These are phyloP conservation scores for Drosophila rellima DNA, from an alignment of 2,888 invertebrate genomes.

Conservation along the genomic window DNA sequence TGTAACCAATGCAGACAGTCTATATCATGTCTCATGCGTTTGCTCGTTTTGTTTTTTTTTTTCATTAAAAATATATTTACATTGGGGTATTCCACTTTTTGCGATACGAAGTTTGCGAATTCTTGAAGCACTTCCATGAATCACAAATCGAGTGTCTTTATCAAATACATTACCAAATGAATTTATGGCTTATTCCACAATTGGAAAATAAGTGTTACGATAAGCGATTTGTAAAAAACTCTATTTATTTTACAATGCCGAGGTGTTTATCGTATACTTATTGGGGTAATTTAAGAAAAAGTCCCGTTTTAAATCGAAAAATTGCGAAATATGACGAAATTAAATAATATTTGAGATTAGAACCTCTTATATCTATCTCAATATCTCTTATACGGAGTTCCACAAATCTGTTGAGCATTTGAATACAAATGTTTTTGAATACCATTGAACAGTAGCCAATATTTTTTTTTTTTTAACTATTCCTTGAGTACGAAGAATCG, in stretches of 20 bases:
- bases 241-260: slow-evolving; percentile 11
- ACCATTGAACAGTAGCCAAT: background rate
- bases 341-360: background rate
- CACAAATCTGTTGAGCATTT: background rate
- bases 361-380: too few species aligned
- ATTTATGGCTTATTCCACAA: slow-evolving; percentile 30
- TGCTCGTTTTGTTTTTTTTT: background rate
- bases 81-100: background rate
- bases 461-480: too few species aligned
- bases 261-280: background rate
- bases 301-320: background rate
- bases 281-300: slow-evolving; percentile 3
- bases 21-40: background rate
- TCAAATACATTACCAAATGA: slow-evolving; percentile 6
- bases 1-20: background rate
- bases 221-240: slow-evolving; percentile 22
- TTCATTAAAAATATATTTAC: background rate
- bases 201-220: slow-evolving; percentile 18
- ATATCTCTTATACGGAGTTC: background rate
- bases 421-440: background rate
- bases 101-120: slow-evolving; percentile 7
- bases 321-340: slow-evolving; percentile 22
- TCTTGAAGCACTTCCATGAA: slow-evolving; percentile 10
- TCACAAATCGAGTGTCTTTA: slow-evolving; percentile 15
- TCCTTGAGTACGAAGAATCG: too few species aligned